Base-by-base conservation (phyloP, 2,888 invertebrate genomes). In the Nowickia ferox region DNA sequence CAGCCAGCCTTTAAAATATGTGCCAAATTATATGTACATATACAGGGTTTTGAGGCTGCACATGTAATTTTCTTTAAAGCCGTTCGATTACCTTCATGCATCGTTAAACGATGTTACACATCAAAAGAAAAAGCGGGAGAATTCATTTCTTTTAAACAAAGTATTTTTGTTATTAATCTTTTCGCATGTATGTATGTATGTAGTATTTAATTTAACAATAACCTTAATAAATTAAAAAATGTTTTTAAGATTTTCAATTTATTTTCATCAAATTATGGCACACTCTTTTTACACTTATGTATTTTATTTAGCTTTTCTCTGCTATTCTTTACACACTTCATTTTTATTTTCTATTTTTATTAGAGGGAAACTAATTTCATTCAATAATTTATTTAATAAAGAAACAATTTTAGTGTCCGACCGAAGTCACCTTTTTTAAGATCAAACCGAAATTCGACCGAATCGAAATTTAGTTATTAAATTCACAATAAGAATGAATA, bases 371-470 rank as follows among this genome's bases (percentile, higher is more conserved):
- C 11, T 30, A 44, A 42, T 46, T 75, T 69, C 5, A 61, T 75
- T 53, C 46, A 69, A 61, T 61, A 57, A 75, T 51, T 75, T 57
- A 57, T 68, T 61, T 61, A 68, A 68, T 81, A 75, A 66, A 74
- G 30, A 59, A 66, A 68, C 46, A 53, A 55, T 6, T 75, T 5
- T 30, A 30, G 30, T 30, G 30, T 30, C 30, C 30, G 6, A 30
- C 30, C 5, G 30, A 30, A 30, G 5, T 30, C 30, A 30, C 6
- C 1, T 30, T 6, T 6, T 30, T 30, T 30, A 2, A 4, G 30
- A n/a, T 4, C 30, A 30, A 6, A 30, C 30, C 30, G 30, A 30
- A 30, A 4, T 30, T 30, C 30, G 30, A 6, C 30, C 30, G 6
- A 6, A 30, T 30, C 5, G 6, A 30, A 30, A 30, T 30, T 30